Evolutionary conservation across 53 echinoderm and acorn worm species (phyloP).

Genomic region (Arbacia lixula): DNA sequence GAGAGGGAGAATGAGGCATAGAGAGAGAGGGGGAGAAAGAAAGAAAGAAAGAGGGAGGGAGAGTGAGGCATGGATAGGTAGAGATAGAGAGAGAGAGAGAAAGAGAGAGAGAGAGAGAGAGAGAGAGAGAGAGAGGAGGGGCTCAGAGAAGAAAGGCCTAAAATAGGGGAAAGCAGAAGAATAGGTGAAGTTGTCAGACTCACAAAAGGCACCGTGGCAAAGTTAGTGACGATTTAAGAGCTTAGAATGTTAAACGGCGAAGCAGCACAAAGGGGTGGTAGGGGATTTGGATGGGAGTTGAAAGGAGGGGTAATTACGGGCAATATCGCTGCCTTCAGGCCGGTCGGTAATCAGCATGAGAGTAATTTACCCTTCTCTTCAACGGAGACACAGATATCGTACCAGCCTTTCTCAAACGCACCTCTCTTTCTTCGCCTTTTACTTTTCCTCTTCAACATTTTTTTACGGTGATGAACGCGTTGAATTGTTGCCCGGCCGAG

Average conservation of each 20-base stretch:
- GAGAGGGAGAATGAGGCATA: neutral
- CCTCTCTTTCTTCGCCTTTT: no score
- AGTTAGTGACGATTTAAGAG: constrained; percentile 54
- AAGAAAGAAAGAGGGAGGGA: neutral
- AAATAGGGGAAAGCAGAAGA: neutral
- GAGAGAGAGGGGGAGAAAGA: neutral
- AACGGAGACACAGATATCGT: no score
- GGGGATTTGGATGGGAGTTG: no score
- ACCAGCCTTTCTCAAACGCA: no score
- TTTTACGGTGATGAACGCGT: no score
- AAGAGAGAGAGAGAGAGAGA: neutral
- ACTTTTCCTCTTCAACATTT: no score
- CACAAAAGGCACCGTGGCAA: constrained; percentile 35
- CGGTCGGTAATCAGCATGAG: constrained; percentile 11
- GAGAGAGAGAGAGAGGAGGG: neutral
- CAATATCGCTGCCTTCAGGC: constrained; percentile 30
- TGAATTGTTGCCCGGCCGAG: no score
- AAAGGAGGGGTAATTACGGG: constrained; percentile 45
- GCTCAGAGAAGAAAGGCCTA: no score
- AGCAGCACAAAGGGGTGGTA: no score
- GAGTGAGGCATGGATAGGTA: neutral
- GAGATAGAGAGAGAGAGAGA: neutral
- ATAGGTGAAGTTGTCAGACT: neutral
- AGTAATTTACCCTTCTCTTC: constrained; percentile 27
- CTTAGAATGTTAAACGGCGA: constrained; percentile 49